Evolutionary conservation across 2,797 vertebrate species (phyloP).

Genomic region (Platyrinchus mystaceus): DNA sequence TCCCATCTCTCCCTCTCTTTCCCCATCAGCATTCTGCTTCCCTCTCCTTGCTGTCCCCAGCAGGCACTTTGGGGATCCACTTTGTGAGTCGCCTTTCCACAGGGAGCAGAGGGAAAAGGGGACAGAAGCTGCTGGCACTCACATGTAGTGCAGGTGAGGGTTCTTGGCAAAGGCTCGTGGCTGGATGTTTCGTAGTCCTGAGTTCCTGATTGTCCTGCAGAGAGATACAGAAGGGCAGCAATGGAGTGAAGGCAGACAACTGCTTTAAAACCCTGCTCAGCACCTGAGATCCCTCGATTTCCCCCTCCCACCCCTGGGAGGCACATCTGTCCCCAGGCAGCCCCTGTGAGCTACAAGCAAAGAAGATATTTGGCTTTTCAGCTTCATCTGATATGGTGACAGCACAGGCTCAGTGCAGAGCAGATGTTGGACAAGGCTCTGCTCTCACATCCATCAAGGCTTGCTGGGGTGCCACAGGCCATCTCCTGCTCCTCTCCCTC

Average conservation of each 20-base stretch:
- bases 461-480: background rate
- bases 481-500: background rate
- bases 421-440: accelerated
- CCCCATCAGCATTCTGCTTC: background rate
- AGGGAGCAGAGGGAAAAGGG: background rate
- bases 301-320: accelerated
- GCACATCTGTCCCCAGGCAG: background rate
- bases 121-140: constrained; percentile 61
- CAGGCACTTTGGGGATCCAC: accelerated
- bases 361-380: background rate
- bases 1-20: background rate
- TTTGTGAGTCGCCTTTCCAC: background rate
- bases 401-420: background rate
- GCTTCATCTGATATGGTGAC: background rate
- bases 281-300: accelerated
- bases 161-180: constrained; percentile 91
- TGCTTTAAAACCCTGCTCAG: background rate
- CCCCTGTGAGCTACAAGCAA: background rate
- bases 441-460: background rate
- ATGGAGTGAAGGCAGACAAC: background rate
- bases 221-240: constrained; percentile 7
- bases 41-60: too few relatives aligned
- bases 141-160: constrained; percentile 93
- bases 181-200: constrained; percentile 87
- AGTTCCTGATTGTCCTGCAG: constrained; percentile 89